These are phyloP conservation scores for Andrena minutula DNA, from an alignment of 2,888 invertebrate species.

Conservation along the genomic window DNA sequence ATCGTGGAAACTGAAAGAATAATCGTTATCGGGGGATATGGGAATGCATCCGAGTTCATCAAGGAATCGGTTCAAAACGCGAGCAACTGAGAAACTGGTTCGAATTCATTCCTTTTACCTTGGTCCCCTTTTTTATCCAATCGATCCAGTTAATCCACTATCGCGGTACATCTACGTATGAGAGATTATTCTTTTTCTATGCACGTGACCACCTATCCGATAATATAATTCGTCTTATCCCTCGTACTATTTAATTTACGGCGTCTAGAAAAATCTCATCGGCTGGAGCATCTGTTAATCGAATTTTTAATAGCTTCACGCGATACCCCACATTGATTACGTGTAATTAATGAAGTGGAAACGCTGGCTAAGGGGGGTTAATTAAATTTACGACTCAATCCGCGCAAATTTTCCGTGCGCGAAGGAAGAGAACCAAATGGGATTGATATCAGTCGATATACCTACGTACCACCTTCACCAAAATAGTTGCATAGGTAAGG, in stretches of 20 bases:
- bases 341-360: conserved; percentile 28
- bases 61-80: conserved; percentile 42
- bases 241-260: conserved; percentile 29
- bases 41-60: conserved; percentile 1
- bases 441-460: no score
- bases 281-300: conserved; percentile 21
- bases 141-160: conserved; percentile 65
- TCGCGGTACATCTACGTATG: conserved; percentile 37
- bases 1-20: background rate
- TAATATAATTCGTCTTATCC: conserved; percentile 28
- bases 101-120: conserved; percentile 51
- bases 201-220: conserved; percentile 39
- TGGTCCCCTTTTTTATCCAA: conserved; percentile 51
- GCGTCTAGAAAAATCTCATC: conserved; percentile 12
- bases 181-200: conserved; percentile 40
- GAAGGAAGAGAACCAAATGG: no score
- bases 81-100: conserved; percentile 54
- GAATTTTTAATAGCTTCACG: conserved; percentile 7
- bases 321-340: conserved; percentile 9
- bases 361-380: background rate
- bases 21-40: conserved; percentile 11
- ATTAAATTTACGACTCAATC: background rate
- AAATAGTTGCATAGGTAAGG: no score
- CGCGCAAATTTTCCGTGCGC: no score
- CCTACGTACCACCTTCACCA: no score